Evolutionary conservation across 2,797 vertebrate species (phyloP).

Genomic region (Microhierax caerulescens): DNA sequence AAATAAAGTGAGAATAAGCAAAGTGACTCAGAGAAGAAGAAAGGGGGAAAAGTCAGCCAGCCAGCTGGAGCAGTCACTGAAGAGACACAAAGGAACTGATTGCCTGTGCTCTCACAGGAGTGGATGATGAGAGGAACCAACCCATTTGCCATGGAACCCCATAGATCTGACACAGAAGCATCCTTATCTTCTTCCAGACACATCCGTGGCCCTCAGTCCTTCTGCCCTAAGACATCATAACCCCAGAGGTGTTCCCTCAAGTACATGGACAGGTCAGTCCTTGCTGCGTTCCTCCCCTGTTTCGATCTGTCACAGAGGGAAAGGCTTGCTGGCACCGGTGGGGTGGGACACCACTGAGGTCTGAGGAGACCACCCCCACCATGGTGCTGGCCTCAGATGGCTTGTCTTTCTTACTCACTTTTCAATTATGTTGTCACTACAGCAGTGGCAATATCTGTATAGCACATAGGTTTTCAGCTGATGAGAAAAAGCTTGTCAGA

Average conservation of each 20-base stretch:
- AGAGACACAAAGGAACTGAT: background rate
- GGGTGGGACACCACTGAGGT: background rate
- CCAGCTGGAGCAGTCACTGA: background rate
- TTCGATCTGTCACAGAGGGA: background rate
- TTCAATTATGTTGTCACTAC: background rate
- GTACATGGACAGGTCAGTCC: background rate
- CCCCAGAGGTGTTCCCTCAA: background rate
- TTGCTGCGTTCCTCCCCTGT: background rate
- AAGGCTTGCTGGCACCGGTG: background rate
- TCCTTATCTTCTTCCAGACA: background rate
- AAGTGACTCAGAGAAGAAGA: background rate
- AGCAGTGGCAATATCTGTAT: fast-evolving
- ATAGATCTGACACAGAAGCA: background rate
- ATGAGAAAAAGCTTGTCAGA: background rate
- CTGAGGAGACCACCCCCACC: background rate
- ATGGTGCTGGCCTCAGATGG: fast-evolving
- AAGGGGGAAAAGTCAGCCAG: background rate
- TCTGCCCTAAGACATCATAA: background rate
- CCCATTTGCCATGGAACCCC: fast-evolving
- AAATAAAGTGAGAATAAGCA: background rate
- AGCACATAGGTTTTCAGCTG: background rate
- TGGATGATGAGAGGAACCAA: background rate
- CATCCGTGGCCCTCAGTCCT: background rate
- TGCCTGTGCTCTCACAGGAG: fast-evolving
- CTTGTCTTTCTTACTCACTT: background rate